Evolutionary conservation across 1,140 invertebrate species (phyloP), one percentile per base, ranked within the genome.

Genomic region (Drosophila auraria): DNA sequence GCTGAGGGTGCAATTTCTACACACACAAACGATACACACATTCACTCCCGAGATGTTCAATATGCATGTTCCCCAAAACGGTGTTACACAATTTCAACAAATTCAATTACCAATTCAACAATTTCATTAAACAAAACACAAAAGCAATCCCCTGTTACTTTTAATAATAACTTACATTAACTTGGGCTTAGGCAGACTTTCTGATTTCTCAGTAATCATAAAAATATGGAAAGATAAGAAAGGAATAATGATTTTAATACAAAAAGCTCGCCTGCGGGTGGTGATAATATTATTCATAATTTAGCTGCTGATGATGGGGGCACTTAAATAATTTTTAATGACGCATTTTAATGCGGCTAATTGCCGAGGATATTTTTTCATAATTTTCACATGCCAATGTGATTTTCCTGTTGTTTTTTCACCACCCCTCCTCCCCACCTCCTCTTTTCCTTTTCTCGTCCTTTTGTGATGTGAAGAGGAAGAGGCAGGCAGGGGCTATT

Each of bases 261-360:
- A 23, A 38, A 63, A 17, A 17, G 14, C 27, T 30, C 3, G 15
- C 15, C 15, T 38, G 20, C 11, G n/a, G 17, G 14, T 30, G 44
- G 7, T 23, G 40, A 72, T 40, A 62, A 38, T 38, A 73, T 49
- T 58, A 72, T 71, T 57, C 51, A 66, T 87, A 68, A 72, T 71
- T 71, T 45, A 73, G 53, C 50, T 51, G 36, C 25, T 36, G 58
- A 33, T 71, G 44, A 78, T 70, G 63, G 77, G 53, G 77, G 53
- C 77, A 87, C 77, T 87, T 83, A 68, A 78, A 83, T 69, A 68
- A 83, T 80, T 83, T 78, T 61, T 69, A 78, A 78, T 77, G 42
- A 68, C 53, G 53, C 76, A 72, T 78, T 70, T 71, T 57, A 80
- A 87, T 77, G 80, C 68, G 68, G 73, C 77, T 87, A 87, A 87